Evolutionary conservation across 2,888 invertebrate species (phyloP).

Genomic region (Malthinus flaveolus): DNA sequence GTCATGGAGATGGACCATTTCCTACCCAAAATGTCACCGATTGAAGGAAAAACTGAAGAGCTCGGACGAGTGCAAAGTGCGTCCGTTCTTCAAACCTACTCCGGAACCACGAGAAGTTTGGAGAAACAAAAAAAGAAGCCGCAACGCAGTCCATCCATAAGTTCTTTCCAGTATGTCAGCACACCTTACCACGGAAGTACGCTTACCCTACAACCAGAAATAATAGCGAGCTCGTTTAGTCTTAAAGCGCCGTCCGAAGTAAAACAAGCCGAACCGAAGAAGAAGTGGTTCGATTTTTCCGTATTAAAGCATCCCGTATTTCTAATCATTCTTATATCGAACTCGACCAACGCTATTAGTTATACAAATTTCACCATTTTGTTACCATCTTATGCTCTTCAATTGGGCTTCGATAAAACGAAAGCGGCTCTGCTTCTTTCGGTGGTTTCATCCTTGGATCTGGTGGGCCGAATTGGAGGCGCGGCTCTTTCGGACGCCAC

Average conservation of each 20-base stretch:
- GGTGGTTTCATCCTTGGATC: conserved; percentile 78
- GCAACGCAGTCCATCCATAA: conserved; percentile 73
- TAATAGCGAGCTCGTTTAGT: conserved; percentile 78
- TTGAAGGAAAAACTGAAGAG: conserved; percentile 32
- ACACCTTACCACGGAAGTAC: conserved; percentile 87
- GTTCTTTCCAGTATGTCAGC: conserved; percentile 82
- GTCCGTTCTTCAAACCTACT: background rate
- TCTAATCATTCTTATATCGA: conserved; percentile 79
- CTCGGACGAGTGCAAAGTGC: conserved; percentile 36
- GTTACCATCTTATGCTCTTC: conserved; percentile 75
- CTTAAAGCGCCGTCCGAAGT: conserved; percentile 64
- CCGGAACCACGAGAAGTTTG: background rate
- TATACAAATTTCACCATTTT: conserved; percentile 86
- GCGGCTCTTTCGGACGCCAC: conserved; percentile 81
- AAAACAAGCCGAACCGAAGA: conserved; percentile 51
- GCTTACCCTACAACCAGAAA: conserved; percentile 74
- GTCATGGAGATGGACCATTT: background rate
- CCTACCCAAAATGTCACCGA: background rate
- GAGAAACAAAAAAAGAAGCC: conserved; percentile 51
- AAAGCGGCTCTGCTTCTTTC: conserved; percentile 75
- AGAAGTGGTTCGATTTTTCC: conserved; percentile 73
- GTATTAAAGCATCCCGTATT: conserved; percentile 79
- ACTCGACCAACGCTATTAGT: conserved; percentile 83
- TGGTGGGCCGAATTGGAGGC: conserved; percentile 83
- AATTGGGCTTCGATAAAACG: conserved; percentile 71